Conservation (phyloP, 92 coral and sea anemone species). For the Parazoanthus atlanticus region DNA sequence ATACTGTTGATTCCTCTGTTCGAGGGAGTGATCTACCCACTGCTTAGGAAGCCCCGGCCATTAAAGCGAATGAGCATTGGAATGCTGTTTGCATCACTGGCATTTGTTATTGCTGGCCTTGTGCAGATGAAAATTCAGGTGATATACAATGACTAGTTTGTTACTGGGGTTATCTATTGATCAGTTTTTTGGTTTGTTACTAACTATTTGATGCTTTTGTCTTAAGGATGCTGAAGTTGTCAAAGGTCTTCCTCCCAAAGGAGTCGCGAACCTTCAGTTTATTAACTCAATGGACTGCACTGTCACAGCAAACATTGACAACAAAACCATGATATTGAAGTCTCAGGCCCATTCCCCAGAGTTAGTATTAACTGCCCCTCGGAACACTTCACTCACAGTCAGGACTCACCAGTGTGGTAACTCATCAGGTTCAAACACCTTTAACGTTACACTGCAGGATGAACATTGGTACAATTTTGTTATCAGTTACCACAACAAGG, state of each 20-base stretch:
- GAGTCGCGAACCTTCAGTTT: conserved; percentile 60
- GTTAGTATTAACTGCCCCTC: conserved; percentile 32
- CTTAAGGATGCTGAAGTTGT: conserved; percentile 38
- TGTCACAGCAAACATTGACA: conserved; percentile 33
- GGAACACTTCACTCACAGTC: conserved; percentile 27
- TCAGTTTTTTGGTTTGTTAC: neutral
- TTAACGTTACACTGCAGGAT: conserved; percentile 36
- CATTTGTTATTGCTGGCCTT: conserved; percentile 78
- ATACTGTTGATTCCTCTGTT: conserved; percentile 77
- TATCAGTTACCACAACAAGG: conserved; percentile 35
- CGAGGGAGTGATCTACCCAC: conserved; percentile 72
- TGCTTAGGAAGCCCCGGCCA: conserved; percentile 67
- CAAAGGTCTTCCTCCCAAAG: conserved; percentile 51
- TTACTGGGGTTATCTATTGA: neutral
- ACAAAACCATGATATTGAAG: conserved; percentile 39
- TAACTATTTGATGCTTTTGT: neutral
- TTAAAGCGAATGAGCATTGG: conserved; percentile 75
- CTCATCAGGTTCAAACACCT: neutral
- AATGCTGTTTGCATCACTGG: conserved; percentile 71
- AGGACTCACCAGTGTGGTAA: neutral
- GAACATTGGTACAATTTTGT: conserved; percentile 63
- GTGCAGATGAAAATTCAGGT: conserved; percentile 80
- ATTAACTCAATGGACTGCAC: conserved; percentile 62
- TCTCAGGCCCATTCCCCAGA: conserved; percentile 55
- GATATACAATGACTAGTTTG: neutral